Conservation (phyloP, 2,797 vertebrate species). For the Karalla daura region DNA sequence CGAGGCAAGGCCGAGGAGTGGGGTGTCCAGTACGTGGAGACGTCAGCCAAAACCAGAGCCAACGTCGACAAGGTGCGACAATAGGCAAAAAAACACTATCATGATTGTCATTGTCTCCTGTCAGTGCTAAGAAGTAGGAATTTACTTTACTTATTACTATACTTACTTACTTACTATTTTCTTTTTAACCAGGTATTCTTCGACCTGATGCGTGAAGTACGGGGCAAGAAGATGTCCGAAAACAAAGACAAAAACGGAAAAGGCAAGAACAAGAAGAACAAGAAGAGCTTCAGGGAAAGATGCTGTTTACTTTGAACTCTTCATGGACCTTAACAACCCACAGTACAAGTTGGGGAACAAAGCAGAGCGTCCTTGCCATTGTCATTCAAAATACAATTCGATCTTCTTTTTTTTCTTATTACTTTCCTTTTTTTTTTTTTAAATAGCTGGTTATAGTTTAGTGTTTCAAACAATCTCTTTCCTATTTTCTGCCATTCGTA, state of each 20-base stretch:
- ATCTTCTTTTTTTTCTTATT: no score
- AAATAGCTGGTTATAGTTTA: slow-evolving; percentile 57
- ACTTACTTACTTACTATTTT: no score
- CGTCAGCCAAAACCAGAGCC: slow-evolving; percentile 96
- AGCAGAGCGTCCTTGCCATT: slow-evolving; percentile 37
- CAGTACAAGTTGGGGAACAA: slow-evolving; percentile 47
- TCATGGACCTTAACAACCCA: slow-evolving; percentile 57
- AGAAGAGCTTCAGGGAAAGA: slow-evolving; percentile 96
- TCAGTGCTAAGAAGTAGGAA: no score
- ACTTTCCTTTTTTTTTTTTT: no score
- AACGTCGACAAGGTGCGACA: slow-evolving; percentile 95
- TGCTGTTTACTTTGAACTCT: slow-evolving; percentile 95
- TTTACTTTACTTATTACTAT: no score
- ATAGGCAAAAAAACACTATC: no score
- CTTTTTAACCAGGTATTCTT: slow-evolving; percentile 90
- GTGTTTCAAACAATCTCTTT: slow-evolving; percentile 52
- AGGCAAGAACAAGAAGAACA: slow-evolving; percentile 95
- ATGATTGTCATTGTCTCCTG: no score
- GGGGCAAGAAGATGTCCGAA: slow-evolving; percentile 98
- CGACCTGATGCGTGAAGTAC: slow-evolving; percentile 97
- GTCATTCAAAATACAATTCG: slow-evolving; percentile 47
- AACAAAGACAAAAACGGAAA: slow-evolving; percentile 99
- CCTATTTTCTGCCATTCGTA: slow-evolving; percentile 43
- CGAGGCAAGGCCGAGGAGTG: slow-evolving; percentile 93
- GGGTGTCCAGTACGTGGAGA: slow-evolving; percentile 97